These are phyloP conservation scores for Amblyraja radiata DNA, from an alignment of 2,797 vertebrate genomes.

Conservation along the genomic window DNA sequence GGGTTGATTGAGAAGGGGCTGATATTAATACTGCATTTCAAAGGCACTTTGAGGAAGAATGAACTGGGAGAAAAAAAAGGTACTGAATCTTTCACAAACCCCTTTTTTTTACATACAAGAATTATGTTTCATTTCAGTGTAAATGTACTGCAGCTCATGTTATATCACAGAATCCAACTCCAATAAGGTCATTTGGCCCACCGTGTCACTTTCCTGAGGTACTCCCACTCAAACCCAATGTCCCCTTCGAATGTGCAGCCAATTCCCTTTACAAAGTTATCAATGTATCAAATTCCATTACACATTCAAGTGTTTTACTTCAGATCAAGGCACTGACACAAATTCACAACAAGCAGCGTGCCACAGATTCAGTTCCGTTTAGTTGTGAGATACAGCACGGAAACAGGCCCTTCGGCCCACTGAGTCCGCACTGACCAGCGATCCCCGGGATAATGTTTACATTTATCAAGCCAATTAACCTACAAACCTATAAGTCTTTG, in stretches of 20 bases:
- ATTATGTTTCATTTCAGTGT: slow-evolving; percentile 28
- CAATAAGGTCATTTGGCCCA: not conserved
- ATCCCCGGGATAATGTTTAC: too few species aligned
- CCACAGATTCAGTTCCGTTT: not conserved
- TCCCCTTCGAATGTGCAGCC: not conserved
- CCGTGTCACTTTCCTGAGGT: not conserved
- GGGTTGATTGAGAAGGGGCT: not conserved
- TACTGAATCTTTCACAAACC: slow-evolving; percentile 41
- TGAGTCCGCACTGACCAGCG: too few species aligned
- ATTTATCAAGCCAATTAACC: too few species aligned
- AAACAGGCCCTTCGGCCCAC: too few species aligned
- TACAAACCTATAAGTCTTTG: too few species aligned
- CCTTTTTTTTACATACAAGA: slow-evolving; percentile 41
- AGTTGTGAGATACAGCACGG: too few species aligned
- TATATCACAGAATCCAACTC: not conserved
- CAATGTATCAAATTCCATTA: not conserved
- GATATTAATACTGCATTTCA: slow-evolving; percentile 38
- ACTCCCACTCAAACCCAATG: not conserved
- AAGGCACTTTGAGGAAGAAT: slow-evolving; percentile 36
- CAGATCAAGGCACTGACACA: not conserved
- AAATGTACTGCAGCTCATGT: slow-evolving; percentile 35
- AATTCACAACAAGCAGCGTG: not conserved
- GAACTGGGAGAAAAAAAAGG: slow-evolving; percentile 37
- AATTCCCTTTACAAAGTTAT: not conserved
- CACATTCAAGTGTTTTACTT: not conserved